phyloP scores from a whole-genome alignment of 2,113 vertebrate genomes.

The Calcarius ornatus region DNA sequence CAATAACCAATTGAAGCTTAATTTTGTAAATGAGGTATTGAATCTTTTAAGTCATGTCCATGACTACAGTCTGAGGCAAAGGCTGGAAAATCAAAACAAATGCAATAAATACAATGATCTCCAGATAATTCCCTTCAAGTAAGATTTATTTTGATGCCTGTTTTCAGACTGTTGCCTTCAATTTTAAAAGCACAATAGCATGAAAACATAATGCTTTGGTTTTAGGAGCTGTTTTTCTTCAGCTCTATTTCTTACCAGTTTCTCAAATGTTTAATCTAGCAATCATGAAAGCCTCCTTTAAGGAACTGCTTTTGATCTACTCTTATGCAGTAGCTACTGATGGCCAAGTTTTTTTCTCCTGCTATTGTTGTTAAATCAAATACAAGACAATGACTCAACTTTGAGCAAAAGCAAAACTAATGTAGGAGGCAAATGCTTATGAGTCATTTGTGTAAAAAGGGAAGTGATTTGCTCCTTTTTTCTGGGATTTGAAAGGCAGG shows the following conservation, averaged over 20 bases:
- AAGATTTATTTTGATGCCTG: background rate
- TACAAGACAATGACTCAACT: slow-evolving; percentile 53
- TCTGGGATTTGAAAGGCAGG: background rate
- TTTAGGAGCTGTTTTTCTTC: background rate
- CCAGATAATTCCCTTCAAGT: background rate
- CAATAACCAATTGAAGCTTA: background rate
- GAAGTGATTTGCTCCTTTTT: background rate
- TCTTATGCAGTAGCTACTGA: background rate
- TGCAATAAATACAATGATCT: slow-evolving; percentile 27
- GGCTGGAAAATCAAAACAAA: slow-evolving; percentile 48
- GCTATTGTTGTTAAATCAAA: slow-evolving; percentile 45
- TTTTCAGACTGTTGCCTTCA: slow-evolving; percentile 15
- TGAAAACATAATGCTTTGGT: background rate
- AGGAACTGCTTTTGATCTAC: slow-evolving; percentile 14
- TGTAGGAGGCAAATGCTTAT: slow-evolving; percentile 45
- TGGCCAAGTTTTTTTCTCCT: background rate
- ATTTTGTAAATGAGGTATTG: slow-evolving; percentile 20
- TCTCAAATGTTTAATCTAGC: background rate
- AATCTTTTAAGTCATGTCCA: background rate
- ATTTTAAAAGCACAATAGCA: slow-evolving; percentile 23
- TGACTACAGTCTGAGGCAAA: background rate
- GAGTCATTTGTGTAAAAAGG: slow-evolving; percentile 29
- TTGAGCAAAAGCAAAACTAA: slow-evolving; percentile 33
- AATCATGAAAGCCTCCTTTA: background rate
- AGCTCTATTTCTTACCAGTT: background rate